Base-by-base conservation (phyloP, 1,140 invertebrate genomes). In the Ceratitis capitata region DNA sequence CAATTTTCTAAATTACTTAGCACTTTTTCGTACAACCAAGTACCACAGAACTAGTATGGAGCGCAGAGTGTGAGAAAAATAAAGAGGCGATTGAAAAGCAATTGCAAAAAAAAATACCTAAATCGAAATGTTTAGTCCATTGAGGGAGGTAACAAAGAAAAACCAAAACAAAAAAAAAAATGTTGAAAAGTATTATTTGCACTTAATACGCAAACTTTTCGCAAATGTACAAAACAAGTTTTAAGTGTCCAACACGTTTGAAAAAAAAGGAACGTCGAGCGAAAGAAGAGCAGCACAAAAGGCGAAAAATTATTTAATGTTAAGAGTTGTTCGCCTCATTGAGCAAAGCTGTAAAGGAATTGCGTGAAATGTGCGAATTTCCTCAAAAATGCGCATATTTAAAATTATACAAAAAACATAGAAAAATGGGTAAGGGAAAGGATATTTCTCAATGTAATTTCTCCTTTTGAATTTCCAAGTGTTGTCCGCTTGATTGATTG, bases 1-100 rank as follows among this genome's bases (percentile, higher is more conserved):
- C 69, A 78, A 78, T 78, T 78, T 78, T 39, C 69, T 5, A 78
- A 78, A 78, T 78, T 78, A 78, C 69, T 78, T 78, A n/a, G 39
- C 39, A 42, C 19, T 14, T 45, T 45, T 78, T 9, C 39, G 7
- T 78, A 32, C 56, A 74, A 74, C 35, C n/a, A 42, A n/a, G n/a
- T 14, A 42, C 32, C 1, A 32, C 29, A 14, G 3, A 64, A 32
- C 35, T 3, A 19, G 19, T 39, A 42, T 39, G 0, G 14, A n/a
- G n/a, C n/a, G n/a, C n/a, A n/a, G n/a, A 35, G 16, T 10, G n/a
- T 32, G 64, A 42, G 35, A 2, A 42, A 35, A 23, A 12, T 39
- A 74, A 74, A 42, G 64, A 12, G 35, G 6, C 64, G 39, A 78
- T 78, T 78, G 69, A 78, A 78, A 45, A 78, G 69, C 23, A 45